phyloP scores from a whole-genome alignment of 2,797 vertebrate species.

The Macrochelys suwanniensis region DNA sequence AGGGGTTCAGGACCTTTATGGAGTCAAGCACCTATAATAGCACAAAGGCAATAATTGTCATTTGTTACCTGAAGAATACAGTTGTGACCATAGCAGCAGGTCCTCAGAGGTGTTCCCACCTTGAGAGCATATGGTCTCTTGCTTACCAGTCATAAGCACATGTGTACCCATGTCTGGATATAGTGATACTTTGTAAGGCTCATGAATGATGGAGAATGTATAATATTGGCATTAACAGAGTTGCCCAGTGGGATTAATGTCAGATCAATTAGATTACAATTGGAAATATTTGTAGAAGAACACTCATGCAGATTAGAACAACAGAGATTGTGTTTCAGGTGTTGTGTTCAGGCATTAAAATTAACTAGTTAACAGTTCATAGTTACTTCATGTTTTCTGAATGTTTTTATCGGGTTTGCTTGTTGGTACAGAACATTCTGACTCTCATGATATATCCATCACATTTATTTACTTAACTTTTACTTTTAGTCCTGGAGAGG shows the following conservation, averaged over 20 bases:
- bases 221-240: neutral
- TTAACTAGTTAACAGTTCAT: conserved; percentile 18
- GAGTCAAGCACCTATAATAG: neutral
- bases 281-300: neutral
- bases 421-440: conserved; percentile 33
- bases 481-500: neutral
- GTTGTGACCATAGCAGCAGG: neutral
- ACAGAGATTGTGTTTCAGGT: neutral
- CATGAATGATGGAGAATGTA: neutral
- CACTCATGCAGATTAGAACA: neutral
- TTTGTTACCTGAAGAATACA: neutral
- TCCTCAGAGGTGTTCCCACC: neutral
- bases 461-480: conserved; percentile 8
- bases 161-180: neutral
- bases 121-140: neutral
- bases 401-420: conserved; percentile 23
- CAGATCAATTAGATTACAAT: neutral
- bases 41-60: neutral
- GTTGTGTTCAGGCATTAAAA: conserved; percentile 14
- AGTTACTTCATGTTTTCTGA: conserved; percentile 5
- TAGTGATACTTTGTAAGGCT: neutral
- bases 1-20: neutral
- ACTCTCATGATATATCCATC: conserved; percentile 10
- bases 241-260: neutral
- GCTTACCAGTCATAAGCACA: neutral